A percentile compares a stretch with the other conserved stretches of the same genome.
Conservation (phyloP, 2,113 vertebrate species). For the Phainopepla nitens region DNA sequence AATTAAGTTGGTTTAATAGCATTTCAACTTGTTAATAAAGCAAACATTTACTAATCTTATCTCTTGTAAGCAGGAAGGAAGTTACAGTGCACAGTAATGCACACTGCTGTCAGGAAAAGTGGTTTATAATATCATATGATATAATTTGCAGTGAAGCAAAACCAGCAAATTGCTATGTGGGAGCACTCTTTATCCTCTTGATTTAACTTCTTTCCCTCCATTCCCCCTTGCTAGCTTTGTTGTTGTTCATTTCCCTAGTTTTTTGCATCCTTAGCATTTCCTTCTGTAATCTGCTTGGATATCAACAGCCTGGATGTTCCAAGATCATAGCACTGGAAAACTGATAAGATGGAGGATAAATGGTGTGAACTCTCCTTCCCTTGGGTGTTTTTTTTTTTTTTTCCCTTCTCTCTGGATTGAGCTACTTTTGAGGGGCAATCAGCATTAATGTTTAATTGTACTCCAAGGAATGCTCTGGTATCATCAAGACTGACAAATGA, state of each 20-base stretch:
- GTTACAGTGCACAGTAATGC: slow-evolving; percentile 62
- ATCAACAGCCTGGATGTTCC: background rate
- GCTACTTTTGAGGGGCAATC: slow-evolving; percentile 45
- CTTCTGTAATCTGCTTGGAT: slow-evolving; percentile 37
- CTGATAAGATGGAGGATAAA: background rate
- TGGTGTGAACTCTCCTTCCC: background rate
- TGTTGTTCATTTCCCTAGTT: slow-evolving; percentile 13
- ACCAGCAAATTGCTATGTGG: slow-evolving; percentile 46
- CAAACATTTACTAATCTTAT: slow-evolving; percentile 67
- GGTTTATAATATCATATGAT: slow-evolving; percentile 58
- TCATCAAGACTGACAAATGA: slow-evolving; percentile 48
- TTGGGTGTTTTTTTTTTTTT: background rate
- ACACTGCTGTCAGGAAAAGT: slow-evolving; percentile 45
- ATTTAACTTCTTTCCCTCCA: slow-evolving; percentile 50
- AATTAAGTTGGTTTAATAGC: slow-evolving; percentile 62
- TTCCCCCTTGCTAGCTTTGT: background rate
- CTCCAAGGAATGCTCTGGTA: slow-evolving; percentile 31
- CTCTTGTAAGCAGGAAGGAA: slow-evolving; percentile 63
- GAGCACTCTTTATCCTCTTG: slow-evolving; percentile 44
- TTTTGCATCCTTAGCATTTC: slow-evolving; percentile 39
- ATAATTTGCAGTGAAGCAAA: slow-evolving; percentile 63
- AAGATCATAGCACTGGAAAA: background rate
- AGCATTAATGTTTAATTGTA: slow-evolving; percentile 56
- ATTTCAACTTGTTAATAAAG: slow-evolving; percentile 70
- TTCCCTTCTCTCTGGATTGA: slow-evolving; percentile 26